phyloP scores from a whole-genome alignment of 2,113 vertebrate genomes.

The Prinia subflava region DNA sequence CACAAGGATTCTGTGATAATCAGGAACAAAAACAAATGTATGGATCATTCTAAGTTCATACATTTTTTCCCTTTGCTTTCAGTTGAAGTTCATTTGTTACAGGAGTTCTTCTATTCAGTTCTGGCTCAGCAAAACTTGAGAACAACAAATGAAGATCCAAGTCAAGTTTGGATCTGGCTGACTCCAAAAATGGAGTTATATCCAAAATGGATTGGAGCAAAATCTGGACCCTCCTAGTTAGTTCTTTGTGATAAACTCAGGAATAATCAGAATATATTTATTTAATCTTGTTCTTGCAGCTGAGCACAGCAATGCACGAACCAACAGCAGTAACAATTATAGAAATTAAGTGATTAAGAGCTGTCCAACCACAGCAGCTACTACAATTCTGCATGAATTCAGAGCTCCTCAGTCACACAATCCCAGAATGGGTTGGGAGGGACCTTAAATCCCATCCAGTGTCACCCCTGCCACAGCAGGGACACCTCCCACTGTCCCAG shows the following conservation, averaged over 20 bases:
- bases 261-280: background rate
- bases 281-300: background rate
- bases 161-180: background rate
- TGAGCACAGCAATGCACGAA: background rate
- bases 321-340: background rate
- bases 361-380: background rate
- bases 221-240: background rate
- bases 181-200: background rate
- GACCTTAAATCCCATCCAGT: fast-evolving
- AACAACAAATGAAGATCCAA: background rate
- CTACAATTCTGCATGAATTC: background rate
- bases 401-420: background rate
- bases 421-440: fast-evolving
- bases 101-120: background rate
- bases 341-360: background rate
- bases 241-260: background rate
- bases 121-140: background rate
- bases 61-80: background rate
- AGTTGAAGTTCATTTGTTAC: background rate
- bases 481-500: background rate
- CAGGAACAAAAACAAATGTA: background rate
- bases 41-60: background rate
- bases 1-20: fast-evolving
- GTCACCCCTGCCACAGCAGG: background rate
- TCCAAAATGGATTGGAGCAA: background rate